Evolutionary conservation across 2,888 invertebrate species (phyloP).

Genomic region (Drosophila emarginata): DNA sequence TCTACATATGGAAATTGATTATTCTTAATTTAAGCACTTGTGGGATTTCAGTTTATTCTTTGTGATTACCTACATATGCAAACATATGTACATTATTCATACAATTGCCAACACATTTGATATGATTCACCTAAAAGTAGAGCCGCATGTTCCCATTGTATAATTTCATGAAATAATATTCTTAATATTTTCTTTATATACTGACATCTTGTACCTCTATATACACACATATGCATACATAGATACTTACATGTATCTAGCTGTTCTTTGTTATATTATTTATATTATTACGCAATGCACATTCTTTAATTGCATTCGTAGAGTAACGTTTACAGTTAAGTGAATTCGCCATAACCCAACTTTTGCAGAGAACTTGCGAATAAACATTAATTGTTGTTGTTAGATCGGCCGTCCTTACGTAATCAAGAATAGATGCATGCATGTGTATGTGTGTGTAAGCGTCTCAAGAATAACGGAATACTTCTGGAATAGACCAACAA

Average conservation of each 20-base stretch:
- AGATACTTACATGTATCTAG: neutral
- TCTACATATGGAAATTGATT: neutral
- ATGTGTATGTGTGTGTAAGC: neutral
- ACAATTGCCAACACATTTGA: neutral
- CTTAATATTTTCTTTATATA: neutral
- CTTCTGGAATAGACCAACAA: too few relatives aligned
- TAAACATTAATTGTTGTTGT: neutral
- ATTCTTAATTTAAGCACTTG: neutral
- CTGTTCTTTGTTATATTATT: neutral
- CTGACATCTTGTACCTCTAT: neutral
- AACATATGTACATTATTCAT: neutral
- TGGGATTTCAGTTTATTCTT: neutral
- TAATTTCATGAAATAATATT: neutral
- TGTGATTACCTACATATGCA: neutral
- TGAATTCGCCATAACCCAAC: conserved; percentile 1
- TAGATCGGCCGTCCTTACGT: neutral
- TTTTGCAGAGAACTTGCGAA: neutral
- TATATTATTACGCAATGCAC: neutral
- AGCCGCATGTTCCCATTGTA: neutral
- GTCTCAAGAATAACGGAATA: conserved; percentile 3
- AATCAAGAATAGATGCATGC: neutral
- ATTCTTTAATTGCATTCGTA: neutral
- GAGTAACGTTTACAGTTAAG: neutral
- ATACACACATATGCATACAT: neutral
- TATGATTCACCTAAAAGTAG: neutral